phyloP scores from a whole-genome alignment of 1,140 invertebrate species.

The Tetramorium parvispinum region DNA sequence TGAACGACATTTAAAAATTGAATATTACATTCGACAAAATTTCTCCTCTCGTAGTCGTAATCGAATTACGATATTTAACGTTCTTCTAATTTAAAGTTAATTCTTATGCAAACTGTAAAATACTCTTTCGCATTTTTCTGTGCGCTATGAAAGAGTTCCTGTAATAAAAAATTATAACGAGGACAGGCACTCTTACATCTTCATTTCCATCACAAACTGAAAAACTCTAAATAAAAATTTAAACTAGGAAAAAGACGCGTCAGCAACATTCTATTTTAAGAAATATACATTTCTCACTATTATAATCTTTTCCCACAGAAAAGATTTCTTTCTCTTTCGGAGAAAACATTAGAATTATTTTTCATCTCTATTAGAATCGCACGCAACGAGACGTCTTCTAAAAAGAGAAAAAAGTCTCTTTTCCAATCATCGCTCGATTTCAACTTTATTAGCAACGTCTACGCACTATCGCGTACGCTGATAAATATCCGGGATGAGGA shows the following conservation, averaged over 20 bases:
- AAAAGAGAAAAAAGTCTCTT: neutral
- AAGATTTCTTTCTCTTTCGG: neutral
- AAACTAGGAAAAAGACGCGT: neutral
- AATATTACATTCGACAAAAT: neutral
- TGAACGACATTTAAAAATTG: neutral
- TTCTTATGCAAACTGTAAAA: neutral
- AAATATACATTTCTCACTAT: neutral
- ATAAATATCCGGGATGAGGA: neutral
- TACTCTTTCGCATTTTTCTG: neutral
- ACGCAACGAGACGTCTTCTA: neutral
- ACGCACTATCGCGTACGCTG: neutral
- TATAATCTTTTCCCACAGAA: neutral
- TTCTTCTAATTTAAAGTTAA: neutral
- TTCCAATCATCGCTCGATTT: neutral
- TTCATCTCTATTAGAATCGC: neutral
- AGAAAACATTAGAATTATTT: neutral
- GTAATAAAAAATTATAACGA: neutral
- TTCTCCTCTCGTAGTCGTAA: no score
- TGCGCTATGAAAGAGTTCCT: neutral
- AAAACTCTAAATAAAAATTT: neutral
- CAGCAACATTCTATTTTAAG: neutral
- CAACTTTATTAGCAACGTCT: neutral
- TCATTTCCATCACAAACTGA: neutral
- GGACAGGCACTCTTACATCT: neutral
- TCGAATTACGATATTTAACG: neutral